A percentile compares a stretch with the other conserved stretches of the same genome.
Conservation (phyloP, 1,140 invertebrate species). For the Samia ricini region DNA sequence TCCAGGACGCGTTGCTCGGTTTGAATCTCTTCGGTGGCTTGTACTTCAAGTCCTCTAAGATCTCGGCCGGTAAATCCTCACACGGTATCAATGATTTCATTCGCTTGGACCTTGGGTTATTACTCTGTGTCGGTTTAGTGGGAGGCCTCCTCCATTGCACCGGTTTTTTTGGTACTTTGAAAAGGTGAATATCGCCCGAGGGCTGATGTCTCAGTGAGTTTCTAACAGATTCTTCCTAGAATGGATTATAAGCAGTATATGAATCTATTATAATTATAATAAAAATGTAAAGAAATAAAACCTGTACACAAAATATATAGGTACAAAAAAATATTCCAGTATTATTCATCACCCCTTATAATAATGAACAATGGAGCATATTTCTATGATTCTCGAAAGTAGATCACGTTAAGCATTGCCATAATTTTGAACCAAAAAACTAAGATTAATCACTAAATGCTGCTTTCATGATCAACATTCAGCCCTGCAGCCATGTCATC, state of each 20-base stretch:
- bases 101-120: conserved; percentile 30
- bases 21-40: conserved; percentile 60
- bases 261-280: not conserved
- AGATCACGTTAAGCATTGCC: too few species aligned
- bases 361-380: too few species aligned
- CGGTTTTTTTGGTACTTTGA: conserved; percentile 44
- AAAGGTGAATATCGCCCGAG: conserved; percentile 28
- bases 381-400: too few species aligned
- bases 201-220: conserved; percentile 35
- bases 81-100: conserved; percentile 23
- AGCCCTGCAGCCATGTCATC: too few species aligned
- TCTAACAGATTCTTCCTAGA: conserved; percentile 47
- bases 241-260: not conserved
- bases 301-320: too few species aligned
- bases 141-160: conserved; percentile 1
- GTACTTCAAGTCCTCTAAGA: conserved; percentile 59
- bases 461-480: too few species aligned
- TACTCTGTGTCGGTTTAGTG: conserved; percentile 16
- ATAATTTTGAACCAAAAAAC: too few species aligned
- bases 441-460: too few species aligned
- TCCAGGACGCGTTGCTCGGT: conserved; percentile 55
- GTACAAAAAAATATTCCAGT: too few species aligned
- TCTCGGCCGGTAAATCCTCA: conserved; percentile 38
- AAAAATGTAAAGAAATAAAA: too few species aligned
- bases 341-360: too few species aligned